Conservation (phyloP, 2,888 invertebrate species). For the Chymomyza procnemis region DNA sequence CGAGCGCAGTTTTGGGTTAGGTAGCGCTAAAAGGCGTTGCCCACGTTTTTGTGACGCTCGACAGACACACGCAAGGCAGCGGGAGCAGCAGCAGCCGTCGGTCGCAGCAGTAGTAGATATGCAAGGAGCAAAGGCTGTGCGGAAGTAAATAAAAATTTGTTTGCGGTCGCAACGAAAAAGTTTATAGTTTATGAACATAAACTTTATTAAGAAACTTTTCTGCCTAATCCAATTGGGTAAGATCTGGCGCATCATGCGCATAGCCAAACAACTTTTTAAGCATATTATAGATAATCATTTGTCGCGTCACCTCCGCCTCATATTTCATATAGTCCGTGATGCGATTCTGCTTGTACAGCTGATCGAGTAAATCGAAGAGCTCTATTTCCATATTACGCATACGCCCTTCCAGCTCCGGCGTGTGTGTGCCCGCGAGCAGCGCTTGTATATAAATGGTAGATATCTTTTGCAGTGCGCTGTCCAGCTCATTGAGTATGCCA, state of each 20-base stretch:
- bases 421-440: slow-evolving; percentile 67
- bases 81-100: slow-evolving; percentile 24
- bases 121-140: slow-evolving; percentile 26
- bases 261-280: slow-evolving; percentile 73
- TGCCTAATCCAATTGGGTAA: background rate
- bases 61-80: slow-evolving; percentile 67
- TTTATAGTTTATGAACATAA: slow-evolving; percentile 49
- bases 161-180: slow-evolving; percentile 16
- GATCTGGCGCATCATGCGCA: slow-evolving; percentile 14
- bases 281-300: slow-evolving; percentile 74
- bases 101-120: slow-evolving; percentile 20
- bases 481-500: slow-evolving; percentile 53
- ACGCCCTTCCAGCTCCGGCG: slow-evolving; percentile 60
- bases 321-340: slow-evolving; percentile 72
- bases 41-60: slow-evolving; percentile 45
- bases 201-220: slow-evolving; percentile 20
- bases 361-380: slow-evolving; percentile 67
- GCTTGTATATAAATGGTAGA: slow-evolving; percentile 73
- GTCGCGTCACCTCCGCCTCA: slow-evolving; percentile 72
- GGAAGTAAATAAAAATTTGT: slow-evolving; percentile 46
- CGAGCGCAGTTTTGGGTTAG: slow-evolving; percentile 1
- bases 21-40: slow-evolving; percentile 30
- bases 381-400: slow-evolving; percentile 65
- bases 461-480: slow-evolving; percentile 60
- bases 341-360: slow-evolving; percentile 64